A percentile compares a stretch with the other conserved stretches of the same genome.
Conservation (phyloP, 1,140 invertebrate genomes). For the Cydia fagiglandana region DNA sequence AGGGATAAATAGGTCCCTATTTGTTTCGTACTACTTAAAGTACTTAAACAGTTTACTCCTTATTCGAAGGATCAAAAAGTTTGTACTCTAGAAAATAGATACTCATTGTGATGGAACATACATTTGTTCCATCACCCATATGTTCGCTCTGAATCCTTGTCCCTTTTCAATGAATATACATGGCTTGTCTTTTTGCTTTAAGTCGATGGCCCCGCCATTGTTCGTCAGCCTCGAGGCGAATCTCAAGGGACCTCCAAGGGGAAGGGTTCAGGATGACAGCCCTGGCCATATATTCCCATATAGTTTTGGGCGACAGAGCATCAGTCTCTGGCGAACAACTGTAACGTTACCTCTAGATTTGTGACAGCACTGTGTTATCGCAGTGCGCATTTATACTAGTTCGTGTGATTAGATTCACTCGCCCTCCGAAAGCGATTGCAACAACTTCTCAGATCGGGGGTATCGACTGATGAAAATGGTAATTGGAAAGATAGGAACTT, state of each 20-base stretch:
- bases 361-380: neutral
- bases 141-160: neutral
- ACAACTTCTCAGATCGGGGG: constrained; percentile 2
- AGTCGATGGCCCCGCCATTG: constrained; percentile 15
- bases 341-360: neutral
- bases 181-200: neutral
- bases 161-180: neutral
- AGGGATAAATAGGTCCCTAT: neutral
- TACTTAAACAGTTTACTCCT: neutral
- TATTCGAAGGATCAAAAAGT: neutral
- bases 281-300: neutral
- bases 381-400: neutral
- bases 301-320: neutral
- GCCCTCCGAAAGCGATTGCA: neutral
- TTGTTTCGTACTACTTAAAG: neutral
- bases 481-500: constrained; percentile 28
- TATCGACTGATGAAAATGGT: constrained; percentile 31
- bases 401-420: neutral
- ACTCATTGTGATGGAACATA: neutral
- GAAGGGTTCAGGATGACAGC: constrained; percentile 24
- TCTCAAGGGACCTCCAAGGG: constrained; percentile 3
- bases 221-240: neutral
- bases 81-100: neutral
- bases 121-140: neutral
- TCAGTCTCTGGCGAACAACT: too few relatives aligned